phyloP scores from a whole-genome alignment of 2,113 vertebrate species.

The Micronycteris hirsuta region DNA sequence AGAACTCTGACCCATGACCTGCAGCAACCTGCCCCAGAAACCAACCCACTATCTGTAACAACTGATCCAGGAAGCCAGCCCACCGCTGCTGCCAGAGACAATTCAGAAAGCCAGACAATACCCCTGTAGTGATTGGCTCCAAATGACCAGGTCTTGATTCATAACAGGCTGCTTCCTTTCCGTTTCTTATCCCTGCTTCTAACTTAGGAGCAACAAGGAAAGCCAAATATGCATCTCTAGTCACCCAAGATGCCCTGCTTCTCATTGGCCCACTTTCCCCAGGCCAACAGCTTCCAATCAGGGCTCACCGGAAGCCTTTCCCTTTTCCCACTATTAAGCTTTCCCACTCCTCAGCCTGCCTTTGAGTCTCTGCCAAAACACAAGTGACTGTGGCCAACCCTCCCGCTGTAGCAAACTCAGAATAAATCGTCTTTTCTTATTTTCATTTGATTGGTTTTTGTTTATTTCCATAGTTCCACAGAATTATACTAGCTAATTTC shows the following conservation, averaged over 20 bases:
- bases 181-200: not conserved
- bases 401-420: not conserved
- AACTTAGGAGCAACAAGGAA: not conserved
- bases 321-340: not conserved
- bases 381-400: not conserved
- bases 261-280: not conserved
- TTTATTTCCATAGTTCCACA: not conserved
- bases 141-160: not conserved
- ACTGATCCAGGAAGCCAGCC: not conserved
- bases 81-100: not conserved
- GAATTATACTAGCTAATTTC: constrained; percentile 22
- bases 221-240: not conserved
- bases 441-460: not conserved
- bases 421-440: not conserved
- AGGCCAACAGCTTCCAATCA: not conserved
- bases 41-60: not conserved
- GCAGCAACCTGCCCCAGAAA: not conserved
- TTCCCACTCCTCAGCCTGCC: not conserved
- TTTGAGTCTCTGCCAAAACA: not conserved
- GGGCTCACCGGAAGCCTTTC: not conserved
- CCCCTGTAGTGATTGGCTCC: not conserved
- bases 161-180: not conserved
- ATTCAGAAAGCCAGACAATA: not conserved
- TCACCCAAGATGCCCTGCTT: not conserved
- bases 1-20: not conserved